Evolutionary conservation across 2,888 invertebrate species (phyloP).

Genomic region (Dasypolia templi): DNA sequence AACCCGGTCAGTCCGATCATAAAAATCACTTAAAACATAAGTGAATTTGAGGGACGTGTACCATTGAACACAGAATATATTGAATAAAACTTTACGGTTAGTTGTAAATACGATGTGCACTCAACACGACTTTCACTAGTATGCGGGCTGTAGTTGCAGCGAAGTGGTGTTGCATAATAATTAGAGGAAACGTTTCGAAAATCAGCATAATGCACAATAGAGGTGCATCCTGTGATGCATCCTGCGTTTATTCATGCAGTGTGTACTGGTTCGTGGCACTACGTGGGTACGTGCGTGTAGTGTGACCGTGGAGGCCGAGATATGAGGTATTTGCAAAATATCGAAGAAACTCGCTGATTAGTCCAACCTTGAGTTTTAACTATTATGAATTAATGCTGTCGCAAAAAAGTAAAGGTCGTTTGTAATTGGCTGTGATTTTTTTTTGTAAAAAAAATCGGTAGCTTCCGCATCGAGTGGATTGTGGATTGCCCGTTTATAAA

Average conservation of each 20-base stretch:
- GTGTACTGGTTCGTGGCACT: slow-evolving; percentile 1
- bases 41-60: slow-evolving; percentile 66
- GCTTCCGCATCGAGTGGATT: slow-evolving; percentile 12
- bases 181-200: slow-evolving; percentile 83
- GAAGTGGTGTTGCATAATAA: slow-evolving; percentile 71
- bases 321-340: slow-evolving; percentile 22
- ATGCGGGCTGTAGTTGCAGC: slow-evolving; percentile 37
- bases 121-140: slow-evolving; percentile 77
- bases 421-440: neutral
- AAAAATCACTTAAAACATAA: slow-evolving; percentile 69
- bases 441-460: neutral
- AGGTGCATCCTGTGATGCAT: slow-evolving; percentile 76
- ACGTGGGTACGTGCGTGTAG: slow-evolving; percentile 15
- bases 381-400: slow-evolving; percentile 15
- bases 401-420: slow-evolving; percentile 23
- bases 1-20: slow-evolving; percentile 61
- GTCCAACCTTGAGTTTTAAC: slow-evolving; percentile 30
- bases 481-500: no score
- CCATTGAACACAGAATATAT: slow-evolving; percentile 52
- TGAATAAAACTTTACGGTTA: slow-evolving; percentile 51
- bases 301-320: neutral
- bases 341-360: slow-evolving; percentile 31
- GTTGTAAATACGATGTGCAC: slow-evolving; percentile 55
- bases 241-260: slow-evolving; percentile 71
- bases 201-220: slow-evolving; percentile 72